Conservation (phyloP, 2,888 invertebrate species). For the Lasioglossum malachurum region DNA sequence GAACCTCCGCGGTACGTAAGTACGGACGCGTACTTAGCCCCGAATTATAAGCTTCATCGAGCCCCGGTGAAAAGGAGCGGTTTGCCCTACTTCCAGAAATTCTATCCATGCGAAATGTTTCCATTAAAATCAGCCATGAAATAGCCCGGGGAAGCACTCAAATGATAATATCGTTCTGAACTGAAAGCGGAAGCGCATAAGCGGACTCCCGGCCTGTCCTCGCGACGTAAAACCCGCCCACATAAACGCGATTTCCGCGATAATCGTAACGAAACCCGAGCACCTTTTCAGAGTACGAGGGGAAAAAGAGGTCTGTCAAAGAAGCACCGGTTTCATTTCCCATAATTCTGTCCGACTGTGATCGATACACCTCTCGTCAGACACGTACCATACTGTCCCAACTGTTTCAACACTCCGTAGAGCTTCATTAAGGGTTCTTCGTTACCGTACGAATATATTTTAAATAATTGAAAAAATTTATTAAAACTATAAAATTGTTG, state of each 20-base stretch:
- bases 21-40: constrained; percentile 27
- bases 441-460: neutral
- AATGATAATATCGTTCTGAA: constrained; percentile 38
- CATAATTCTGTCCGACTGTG: neutral
- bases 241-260: constrained; percentile 35
- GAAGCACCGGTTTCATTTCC: neutral
- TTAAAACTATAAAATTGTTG: neutral
- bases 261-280: constrained; percentile 21
- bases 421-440: neutral
- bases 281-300: neutral
- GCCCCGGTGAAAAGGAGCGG: constrained; percentile 28
- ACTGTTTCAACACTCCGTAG: neutral
- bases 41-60: constrained; percentile 51
- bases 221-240: constrained; percentile 18
- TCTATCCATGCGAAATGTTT: constrained; percentile 34
- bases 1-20: constrained; percentile 13
- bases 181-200: constrained; percentile 17
- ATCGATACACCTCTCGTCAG: neutral
- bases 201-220: constrained; percentile 10
- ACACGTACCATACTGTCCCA: neutral
- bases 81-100: constrained; percentile 41
- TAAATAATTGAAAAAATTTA: neutral
- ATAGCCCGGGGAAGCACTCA: constrained; percentile 23
- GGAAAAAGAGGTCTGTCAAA: neutral
- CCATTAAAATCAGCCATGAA: constrained; percentile 44